Conservation (phyloP, 2,888 invertebrate genomes). For the Trachelus iudaicus region DNA sequence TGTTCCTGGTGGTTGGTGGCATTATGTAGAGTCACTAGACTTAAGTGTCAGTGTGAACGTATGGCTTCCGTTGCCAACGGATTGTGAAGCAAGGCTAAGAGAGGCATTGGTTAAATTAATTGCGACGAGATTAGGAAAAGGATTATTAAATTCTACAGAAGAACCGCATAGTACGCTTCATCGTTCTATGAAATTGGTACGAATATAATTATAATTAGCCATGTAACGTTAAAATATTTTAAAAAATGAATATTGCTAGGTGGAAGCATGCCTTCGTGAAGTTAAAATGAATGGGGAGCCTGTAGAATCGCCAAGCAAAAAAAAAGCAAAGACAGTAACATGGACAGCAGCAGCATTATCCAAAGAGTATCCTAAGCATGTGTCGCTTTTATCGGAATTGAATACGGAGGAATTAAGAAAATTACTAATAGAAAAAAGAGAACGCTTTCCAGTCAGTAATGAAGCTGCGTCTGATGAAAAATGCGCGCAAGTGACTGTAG, state of each 20-base stretch:
- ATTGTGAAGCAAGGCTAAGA: slow-evolving; percentile 50
- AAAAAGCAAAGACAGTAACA: neutral
- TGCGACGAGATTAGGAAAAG: slow-evolving; percentile 45
- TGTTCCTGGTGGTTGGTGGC: slow-evolving; percentile 97
- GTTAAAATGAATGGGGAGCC: neutral
- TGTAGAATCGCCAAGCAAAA: neutral
- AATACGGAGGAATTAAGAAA: slow-evolving; percentile 32
- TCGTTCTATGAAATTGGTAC: slow-evolving; percentile 49
- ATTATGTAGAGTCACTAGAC: slow-evolving; percentile 83
- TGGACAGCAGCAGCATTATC: slow-evolving; percentile 40
- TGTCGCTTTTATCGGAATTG: slow-evolving; percentile 35
- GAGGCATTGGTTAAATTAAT: slow-evolving; percentile 60
- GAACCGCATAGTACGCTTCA: slow-evolving; percentile 31
- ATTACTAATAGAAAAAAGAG: slow-evolving; percentile 39
- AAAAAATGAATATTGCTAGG: neutral
- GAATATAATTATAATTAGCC: slow-evolving; percentile 7
- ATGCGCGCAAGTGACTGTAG: neutral
- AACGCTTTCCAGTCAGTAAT: slow-evolving; percentile 29
- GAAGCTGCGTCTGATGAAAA: neutral
- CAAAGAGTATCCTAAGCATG: slow-evolving; percentile 34
- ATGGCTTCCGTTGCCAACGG: slow-evolving; percentile 78
- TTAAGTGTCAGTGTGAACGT: slow-evolving; percentile 75
- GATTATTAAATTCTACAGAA: slow-evolving; percentile 32
- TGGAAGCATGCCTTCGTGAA: neutral
- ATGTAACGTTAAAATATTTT: neutral